phyloP scores from a whole-genome alignment of 2,113 vertebrate genomes.

The Telmatochromis sp. region DNA sequence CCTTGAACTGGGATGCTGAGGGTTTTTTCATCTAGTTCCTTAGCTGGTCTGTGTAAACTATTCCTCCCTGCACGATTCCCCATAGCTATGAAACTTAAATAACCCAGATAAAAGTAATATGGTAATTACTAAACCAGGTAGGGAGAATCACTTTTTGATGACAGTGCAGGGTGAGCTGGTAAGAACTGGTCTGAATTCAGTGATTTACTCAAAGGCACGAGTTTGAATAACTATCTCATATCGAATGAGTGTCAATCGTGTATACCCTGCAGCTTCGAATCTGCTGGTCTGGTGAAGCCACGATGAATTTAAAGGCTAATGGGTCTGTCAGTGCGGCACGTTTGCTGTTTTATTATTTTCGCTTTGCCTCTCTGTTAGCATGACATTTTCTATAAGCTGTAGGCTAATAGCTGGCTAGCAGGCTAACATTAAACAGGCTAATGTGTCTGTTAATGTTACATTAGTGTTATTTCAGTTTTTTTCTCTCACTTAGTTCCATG shows the following conservation, averaged over 20 bases:
- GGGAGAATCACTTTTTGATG: slow-evolving; percentile 3
- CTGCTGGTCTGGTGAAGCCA: neutral
- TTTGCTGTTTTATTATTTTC: slow-evolving; percentile 21
- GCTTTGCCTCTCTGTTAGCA: slow-evolving; percentile 35
- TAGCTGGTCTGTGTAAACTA: neutral
- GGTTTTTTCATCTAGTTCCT: neutral
- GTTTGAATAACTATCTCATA: neutral
- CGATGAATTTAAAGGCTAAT: neutral
- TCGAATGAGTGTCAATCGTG: neutral
- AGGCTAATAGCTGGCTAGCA: slow-evolving; percentile 60
- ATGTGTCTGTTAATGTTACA: slow-evolving; percentile 65
- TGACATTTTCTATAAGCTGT: slow-evolving; percentile 58
- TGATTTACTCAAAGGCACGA: slow-evolving; percentile 7
- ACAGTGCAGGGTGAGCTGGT: neutral
- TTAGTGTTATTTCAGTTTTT: slow-evolving; percentile 63
- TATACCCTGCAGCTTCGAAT: neutral
- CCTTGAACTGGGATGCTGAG: slow-evolving; percentile 2
- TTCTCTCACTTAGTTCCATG: slow-evolving; percentile 52
- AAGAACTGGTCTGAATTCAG: neutral
- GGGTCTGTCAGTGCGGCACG: slow-evolving; percentile 23
- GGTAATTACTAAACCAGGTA: slow-evolving; percentile 34
- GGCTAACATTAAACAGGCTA: slow-evolving; percentile 64
- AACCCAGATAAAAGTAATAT: slow-evolving; percentile 42
- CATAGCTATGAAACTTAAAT: slow-evolving; percentile 5
- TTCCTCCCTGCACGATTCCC: neutral